Conservation (phyloP, 2,113 vertebrate species). For the Thryonomys swinderianus region DNA sequence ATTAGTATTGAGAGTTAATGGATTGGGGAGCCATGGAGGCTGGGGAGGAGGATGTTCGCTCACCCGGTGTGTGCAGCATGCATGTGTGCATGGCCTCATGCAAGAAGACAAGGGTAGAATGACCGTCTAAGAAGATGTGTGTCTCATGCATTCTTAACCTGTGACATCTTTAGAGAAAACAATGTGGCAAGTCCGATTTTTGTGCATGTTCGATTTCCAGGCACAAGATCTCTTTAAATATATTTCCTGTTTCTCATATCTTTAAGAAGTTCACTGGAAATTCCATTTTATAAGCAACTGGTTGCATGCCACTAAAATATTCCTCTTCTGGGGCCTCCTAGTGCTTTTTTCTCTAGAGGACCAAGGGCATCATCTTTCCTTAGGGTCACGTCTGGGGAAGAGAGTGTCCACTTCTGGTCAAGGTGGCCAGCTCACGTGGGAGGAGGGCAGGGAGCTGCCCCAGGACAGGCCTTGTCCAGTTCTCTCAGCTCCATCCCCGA, state of each 20-base stretch:
- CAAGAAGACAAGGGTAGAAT: neutral
- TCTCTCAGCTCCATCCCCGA: neutral
- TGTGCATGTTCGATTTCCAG: neutral
- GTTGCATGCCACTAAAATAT: too few relatives aligned
- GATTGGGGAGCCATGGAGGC: neutral
- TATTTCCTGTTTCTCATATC: neutral
- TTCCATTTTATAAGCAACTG: neutral
- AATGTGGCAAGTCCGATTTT: neutral
- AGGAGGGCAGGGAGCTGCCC: neutral
- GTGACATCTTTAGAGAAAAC: neutral
- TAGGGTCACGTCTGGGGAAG: neutral
- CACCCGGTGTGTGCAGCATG: neutral
- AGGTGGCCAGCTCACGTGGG: rapidly evolving
- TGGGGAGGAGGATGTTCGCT: neutral
- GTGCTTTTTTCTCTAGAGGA: neutral
- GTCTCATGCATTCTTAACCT: neutral
- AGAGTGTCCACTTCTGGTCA: neutral
- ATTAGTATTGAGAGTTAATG: neutral
- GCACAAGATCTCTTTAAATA: neutral
- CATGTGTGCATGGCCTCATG: rapidly evolving
- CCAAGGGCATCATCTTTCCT: neutral
- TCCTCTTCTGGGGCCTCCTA: neutral
- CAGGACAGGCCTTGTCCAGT: rapidly evolving
- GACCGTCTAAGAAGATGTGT: neutral
- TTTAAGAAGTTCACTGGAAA: neutral